phyloP scores from a whole-genome alignment of 2,113 vertebrate species.

The Oenanthe oenanthe region DNA sequence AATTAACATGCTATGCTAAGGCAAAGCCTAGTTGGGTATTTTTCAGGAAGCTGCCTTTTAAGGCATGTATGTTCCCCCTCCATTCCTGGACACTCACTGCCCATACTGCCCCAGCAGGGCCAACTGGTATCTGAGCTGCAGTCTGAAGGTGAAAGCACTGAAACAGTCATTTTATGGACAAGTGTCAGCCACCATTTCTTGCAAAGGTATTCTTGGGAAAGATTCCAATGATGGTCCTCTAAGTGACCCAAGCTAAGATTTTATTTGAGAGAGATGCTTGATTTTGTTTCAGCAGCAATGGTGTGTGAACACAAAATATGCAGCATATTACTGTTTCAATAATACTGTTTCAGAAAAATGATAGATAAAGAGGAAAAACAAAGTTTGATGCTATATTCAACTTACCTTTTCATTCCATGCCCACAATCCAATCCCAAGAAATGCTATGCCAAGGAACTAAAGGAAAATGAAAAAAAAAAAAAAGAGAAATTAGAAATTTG shows the following conservation, averaged over 20 bases:
- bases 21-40: not conserved
- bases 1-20: not conserved
- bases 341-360: not conserved
- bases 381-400: not conserved
- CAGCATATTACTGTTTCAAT: not conserved
- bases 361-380: not conserved
- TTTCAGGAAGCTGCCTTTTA: not conserved
- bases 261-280: not conserved
- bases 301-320: not conserved
- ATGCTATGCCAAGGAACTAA: slow-evolving; percentile 93
- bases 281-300: not conserved
- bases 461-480: slow-evolving; percentile 36
- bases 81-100: not conserved
- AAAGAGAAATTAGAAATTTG: not conserved
- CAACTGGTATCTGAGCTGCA: not conserved
- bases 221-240: not conserved
- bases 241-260: not conserved
- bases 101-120: not conserved
- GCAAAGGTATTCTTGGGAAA: not conserved
- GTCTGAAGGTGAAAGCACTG: not conserved
- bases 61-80: not conserved
- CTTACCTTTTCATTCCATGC: slow-evolving; percentile 98
- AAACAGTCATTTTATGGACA: not conserved
- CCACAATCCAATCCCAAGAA: slow-evolving; percentile 94
- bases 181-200: not conserved